Percentiles rank a stretch among this genome's conserved stretches.
phyloP scores from a whole-genome alignment of 2,888 invertebrate species.

The Yponomeuta malinellus region DNA sequence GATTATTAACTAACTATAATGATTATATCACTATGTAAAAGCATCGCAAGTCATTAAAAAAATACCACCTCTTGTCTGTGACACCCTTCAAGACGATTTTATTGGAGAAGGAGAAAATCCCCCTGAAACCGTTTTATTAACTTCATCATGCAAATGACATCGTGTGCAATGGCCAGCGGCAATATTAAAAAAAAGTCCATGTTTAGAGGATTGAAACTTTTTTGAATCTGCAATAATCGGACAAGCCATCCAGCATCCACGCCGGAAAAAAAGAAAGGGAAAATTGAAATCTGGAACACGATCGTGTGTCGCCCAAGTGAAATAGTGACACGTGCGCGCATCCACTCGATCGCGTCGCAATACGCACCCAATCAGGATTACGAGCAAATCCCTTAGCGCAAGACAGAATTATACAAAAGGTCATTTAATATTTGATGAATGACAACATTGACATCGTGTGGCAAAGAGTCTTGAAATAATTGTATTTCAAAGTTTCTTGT shows the following conservation, averaged over 20 bases:
- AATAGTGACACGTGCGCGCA: slow-evolving; percentile 62
- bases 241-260: not conserved
- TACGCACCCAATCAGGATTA: slow-evolving; percentile 74
- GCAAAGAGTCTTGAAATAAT: too few relatives aligned
- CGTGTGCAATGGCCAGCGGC: too few relatives aligned
- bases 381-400: slow-evolving; percentile 61
- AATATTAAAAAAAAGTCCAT: not conserved
- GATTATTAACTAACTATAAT: too few relatives aligned
- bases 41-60: too few relatives aligned
- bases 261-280: not conserved
- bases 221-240: not conserved
- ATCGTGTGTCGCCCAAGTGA: slow-evolving; percentile 20
- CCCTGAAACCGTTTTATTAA: too few relatives aligned
- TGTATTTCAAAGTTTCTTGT: too few relatives aligned
- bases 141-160: too few relatives aligned
- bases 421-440: not conserved
- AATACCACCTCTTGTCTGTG: too few relatives aligned
- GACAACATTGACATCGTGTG: too few relatives aligned
- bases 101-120: too few relatives aligned
- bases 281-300: not conserved
- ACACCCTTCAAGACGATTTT: too few relatives aligned
- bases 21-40: too few relatives aligned
- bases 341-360: slow-evolving; percentile 71
- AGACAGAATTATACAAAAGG: slow-evolving; percentile 17
- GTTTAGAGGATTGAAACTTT: not conserved